These are phyloP conservation scores for Apotomis turbidana DNA, from an alignment of 2,888 invertebrate genomes.

Conservation along the genomic window DNA sequence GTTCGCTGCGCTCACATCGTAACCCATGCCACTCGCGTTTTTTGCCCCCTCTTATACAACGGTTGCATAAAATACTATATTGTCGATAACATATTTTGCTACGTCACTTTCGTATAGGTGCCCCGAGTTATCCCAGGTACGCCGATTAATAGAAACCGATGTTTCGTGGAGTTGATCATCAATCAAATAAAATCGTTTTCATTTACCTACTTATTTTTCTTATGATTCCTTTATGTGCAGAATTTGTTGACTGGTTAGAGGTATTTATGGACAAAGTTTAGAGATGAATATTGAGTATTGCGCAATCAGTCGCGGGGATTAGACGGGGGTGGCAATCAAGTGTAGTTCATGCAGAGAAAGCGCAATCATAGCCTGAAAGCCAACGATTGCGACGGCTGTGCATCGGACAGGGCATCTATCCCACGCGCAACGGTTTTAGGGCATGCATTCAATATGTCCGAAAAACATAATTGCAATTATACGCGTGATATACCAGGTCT, in stretches of 20 bases:
- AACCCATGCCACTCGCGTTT: too few species aligned
- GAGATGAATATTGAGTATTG: slow-evolving; percentile 38
- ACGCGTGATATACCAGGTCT: too few species aligned
- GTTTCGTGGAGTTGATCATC: neutral
- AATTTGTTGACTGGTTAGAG: neutral
- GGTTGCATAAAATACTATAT: too few species aligned
- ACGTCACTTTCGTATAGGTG: too few species aligned
- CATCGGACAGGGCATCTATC: neutral
- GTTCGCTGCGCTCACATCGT: too few species aligned
- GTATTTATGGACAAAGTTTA: slow-evolving; percentile 2
- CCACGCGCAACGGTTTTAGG: neutral
- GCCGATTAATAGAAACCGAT: neutral
- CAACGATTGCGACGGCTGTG: slow-evolving; percentile 52
- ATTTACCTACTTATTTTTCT: neutral
- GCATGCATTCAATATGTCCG: neutral
- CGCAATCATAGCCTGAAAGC: slow-evolving; percentile 64
- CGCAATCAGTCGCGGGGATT: slow-evolving; percentile 49
- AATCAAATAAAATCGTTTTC: neutral
- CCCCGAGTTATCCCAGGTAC: too few species aligned
- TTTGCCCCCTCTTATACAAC: too few species aligned
- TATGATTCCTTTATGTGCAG: too few species aligned
- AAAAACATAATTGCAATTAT: too few species aligned
- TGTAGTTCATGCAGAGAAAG: slow-evolving; percentile 57
- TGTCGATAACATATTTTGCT: too few species aligned
- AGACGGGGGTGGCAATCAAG: slow-evolving; percentile 59